Evolutionary conservation across 2,797 vertebrate genomes (phyloP), one percentile per base, ranked within the genome.

Genomic region (Iguana delicatissima): DNA sequence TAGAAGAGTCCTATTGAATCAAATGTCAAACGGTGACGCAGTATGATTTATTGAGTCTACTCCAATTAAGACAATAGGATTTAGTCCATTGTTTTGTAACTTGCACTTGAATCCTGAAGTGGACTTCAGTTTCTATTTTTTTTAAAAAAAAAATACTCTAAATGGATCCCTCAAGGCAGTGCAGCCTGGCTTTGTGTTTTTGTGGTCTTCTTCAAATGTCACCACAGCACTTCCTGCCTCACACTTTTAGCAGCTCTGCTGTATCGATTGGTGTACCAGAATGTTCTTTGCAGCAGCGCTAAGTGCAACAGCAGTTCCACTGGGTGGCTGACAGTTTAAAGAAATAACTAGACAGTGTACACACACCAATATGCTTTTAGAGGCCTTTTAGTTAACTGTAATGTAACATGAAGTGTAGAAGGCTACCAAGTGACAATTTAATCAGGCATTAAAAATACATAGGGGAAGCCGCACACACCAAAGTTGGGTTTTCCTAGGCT

Each of bases 401-500:
- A 86, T 50, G 22, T n/a, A 26, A 46, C 69, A 62, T 20, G 20
- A 73, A 88, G 50, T 72, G 50, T 81, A 50, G 13, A 69, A 81
- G 64, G 35, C 64, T 57, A 81, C 64, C 77, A 81, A 46, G 32
- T 88, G 64, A 22, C 57, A 24, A 52, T 86, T 90, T 82, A 74
- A 87, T 42, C 57, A 83, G 88, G 35, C 67, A 55, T 91, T 69
- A 64, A 84, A 87, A 91, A 87, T 46, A 77, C 38, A 86, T 55
- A 64, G 24, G n/a, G 57, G 29, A 83, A 20, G 14, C 32, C 57
- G 76, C 55, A n/a, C 32, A 87, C 55, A 38, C 73, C 80, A 87
- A 90, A 69, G 22, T 55, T 46, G 35, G 59, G n/a, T 67, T 77
- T 62, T 59, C 64, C 83, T 18, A 84, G 52, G 64, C 59, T 62